Evolutionary conservation across 92 coral and sea anemone genomes (phyloP), one percentile per base, ranked within the genome.

Genomic region (Isaurus tuberculatus): DNA sequence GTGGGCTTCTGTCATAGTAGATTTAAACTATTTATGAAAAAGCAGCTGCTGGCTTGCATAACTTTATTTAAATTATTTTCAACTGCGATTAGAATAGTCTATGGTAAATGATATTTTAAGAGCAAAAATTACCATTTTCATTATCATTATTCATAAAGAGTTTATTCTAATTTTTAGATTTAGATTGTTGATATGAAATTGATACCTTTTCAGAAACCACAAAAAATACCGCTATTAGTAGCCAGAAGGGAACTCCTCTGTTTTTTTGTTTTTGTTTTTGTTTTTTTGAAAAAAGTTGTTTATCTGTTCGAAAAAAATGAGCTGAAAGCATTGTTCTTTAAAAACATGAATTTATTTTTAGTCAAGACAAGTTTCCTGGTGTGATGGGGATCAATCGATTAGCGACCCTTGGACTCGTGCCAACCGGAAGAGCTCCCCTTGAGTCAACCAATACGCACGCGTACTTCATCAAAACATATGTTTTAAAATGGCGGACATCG

Each of bases 401-500:
- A 19, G 33, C 17, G 66, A 23, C 16, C 33, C 69, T 63, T 55
- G 60, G 68, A 58, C 27, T 36, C 69, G 25, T n/a, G 33, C 48
- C 37, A 28, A 60, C 82, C 82, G 82, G 82, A 77, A 77, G 82
- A 7, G 51, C 70, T 8, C 26, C 46, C 53, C 3, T 36, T 64
- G 23, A 77, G 36, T 8, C 48, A 33, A 44, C 79, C 82, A 43
- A 73, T 63, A 88, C 89, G 91, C 97, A 93, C 71, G 97, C 97
- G 97, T 89, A 83, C 81, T 91, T 27, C 48, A 63, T 57, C 97
- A 93, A 80, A 93, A 93, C 97, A 93, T 81, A 77, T 80, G 65
- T 67, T 83, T 86, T 88, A 94, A 91, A 67, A 96, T 96, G 99
- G 99, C 99, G 94, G 99, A 94, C 73, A 72, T 84, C 66, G 73